phyloP scores from a whole-genome alignment of 2,888 invertebrate genomes.

The Lucinisca nassula region DNA sequence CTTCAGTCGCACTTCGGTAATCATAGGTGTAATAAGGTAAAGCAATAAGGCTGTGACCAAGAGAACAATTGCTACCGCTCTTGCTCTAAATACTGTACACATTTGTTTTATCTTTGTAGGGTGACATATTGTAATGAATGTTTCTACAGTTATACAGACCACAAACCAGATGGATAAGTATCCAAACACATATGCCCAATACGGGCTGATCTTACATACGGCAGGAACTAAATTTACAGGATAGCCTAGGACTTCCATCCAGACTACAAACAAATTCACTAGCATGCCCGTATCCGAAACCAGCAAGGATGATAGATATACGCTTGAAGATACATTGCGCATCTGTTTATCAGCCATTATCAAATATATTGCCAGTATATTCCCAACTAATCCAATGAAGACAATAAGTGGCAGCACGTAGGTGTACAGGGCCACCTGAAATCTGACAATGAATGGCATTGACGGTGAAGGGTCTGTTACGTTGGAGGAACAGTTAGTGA shows the following conservation, averaged over 20 bases:
- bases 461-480: neutral
- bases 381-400: conserved; percentile 73
- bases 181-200: conserved; percentile 90
- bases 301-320: conserved; percentile 72
- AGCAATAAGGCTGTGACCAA: conserved; percentile 56
- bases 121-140: conserved; percentile 90
- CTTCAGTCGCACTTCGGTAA: conserved; percentile 41
- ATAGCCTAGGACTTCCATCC: conserved; percentile 73
- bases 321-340: conserved; percentile 73
- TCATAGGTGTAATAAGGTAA: conserved; percentile 52
- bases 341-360: conserved; percentile 70
- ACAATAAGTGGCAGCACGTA: conserved; percentile 72
- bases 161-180: conserved; percentile 95
- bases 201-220: conserved; percentile 75
- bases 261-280: conserved; percentile 69
- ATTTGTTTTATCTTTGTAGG: conserved; percentile 75
- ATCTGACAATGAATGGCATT: neutral
- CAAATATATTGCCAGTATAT: conserved; percentile 68
- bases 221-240: conserved; percentile 87
- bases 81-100: conserved; percentile 77
- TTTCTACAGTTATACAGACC: conserved; percentile 95
- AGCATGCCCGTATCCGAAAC: conserved; percentile 73
- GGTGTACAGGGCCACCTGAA: conserved; percentile 54
- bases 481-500: neutral
- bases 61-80: conserved; percentile 69